Conservation (phyloP, 2,888 invertebrate genomes). For the Thereva unica region DNA sequence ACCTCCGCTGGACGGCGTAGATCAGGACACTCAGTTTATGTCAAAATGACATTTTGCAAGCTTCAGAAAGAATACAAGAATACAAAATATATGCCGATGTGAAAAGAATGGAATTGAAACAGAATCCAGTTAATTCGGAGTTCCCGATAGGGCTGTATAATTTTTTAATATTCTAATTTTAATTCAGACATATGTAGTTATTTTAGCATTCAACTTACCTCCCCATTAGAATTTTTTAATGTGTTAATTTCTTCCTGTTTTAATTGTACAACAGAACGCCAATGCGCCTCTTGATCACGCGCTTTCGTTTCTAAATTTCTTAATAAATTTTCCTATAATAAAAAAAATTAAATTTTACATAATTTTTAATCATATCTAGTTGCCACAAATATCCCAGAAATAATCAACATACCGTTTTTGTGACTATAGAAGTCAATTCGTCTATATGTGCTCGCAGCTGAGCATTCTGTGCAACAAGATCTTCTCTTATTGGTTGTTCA, state of each 20-base stretch:
- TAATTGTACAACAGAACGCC: conserved; percentile 54
- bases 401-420: conserved; percentile 69
- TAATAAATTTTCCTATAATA: conserved; percentile 53
- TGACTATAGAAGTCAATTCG: conserved; percentile 75
- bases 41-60: no score
- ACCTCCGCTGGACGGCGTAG: no score
- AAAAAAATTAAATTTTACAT: conserved; percentile 28
- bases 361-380: neutral
- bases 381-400: neutral
- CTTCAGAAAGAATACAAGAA: no score
- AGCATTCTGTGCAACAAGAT: conserved; percentile 65
- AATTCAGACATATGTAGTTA: neutral
- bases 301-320: conserved; percentile 55
- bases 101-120: no score
- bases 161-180: neutral
- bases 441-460: conserved; percentile 68
- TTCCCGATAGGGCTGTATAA: no score
- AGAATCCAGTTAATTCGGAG: no score
- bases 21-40: no score
- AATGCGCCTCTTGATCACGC: conserved; percentile 56
- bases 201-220: conserved; percentile 40
- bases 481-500: conserved; percentile 47
- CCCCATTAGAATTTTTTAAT: conserved; percentile 56
- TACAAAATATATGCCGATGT: no score
- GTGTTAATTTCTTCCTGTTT: conserved; percentile 55